Evolutionary conservation across 1,140 invertebrate genomes (phyloP).

Genomic region (Elysia chlorotica): DNA sequence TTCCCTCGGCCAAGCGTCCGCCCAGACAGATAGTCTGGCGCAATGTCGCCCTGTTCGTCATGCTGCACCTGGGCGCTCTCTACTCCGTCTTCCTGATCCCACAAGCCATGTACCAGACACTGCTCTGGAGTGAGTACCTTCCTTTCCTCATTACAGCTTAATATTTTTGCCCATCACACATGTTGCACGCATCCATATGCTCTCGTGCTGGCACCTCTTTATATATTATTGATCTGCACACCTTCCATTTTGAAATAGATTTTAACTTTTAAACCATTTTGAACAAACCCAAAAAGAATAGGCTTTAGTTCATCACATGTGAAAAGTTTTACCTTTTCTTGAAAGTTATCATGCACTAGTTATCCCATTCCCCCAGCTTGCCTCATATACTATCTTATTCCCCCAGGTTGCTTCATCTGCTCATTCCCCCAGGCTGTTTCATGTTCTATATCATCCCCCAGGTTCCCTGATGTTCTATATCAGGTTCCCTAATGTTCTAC

Average conservation of each 20-base stretch:
- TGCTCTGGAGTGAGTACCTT: conserved; percentile 74
- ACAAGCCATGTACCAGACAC: conserved; percentile 78
- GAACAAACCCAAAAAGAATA: background rate
- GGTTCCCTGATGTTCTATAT: no score
- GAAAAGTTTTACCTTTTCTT: background rate
- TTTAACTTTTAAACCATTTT: background rate
- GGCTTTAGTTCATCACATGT: background rate
- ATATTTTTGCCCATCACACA: no score
- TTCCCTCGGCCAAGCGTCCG: conserved; percentile 24
- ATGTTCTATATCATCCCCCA: no score
- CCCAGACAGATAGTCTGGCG: conserved; percentile 81
- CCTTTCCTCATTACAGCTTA: background rate
- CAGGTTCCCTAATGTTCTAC: conserved; percentile 79
- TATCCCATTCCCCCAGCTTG: no score
- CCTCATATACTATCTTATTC: no score
- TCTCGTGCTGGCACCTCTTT: no score
- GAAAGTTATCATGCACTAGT: no score
- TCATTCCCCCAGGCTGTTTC: no score
- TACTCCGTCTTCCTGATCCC: conserved; percentile 86
- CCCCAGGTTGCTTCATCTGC: no score
- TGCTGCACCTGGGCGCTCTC: conserved; percentile 84
- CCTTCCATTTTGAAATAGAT: background rate
- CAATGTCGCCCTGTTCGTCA: conserved; percentile 84
- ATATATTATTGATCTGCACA: background rate
- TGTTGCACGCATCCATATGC: no score